Base-by-base conservation (phyloP, 1,140 invertebrate genomes). In the Phthorimaea operculella region DNA sequence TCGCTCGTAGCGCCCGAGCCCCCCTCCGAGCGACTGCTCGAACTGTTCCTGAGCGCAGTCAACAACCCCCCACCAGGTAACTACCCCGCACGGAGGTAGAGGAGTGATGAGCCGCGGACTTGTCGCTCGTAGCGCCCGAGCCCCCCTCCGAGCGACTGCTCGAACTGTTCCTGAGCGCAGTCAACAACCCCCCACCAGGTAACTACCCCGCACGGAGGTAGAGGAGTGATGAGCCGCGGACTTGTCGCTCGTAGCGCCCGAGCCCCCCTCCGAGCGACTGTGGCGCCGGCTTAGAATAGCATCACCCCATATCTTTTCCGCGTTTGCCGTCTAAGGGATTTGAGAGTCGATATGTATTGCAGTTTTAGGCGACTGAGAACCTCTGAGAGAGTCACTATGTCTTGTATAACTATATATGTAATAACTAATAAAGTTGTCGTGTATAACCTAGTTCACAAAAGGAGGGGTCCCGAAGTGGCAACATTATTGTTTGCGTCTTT, bases 181-280 rank as follows among this genome's bases (percentile, higher is more conserved):
- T 83, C 6, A 33, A 52, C 11, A 39, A 70, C 16, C 69, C 72
- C 21, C 70, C 73, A 0, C 58, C 67, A 15, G 71, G 76, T 80
- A 57, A n/a, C n/a, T n/a, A n/a, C n/a, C n/a, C n/a, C n/a, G 65
- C 15, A 63, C 64, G 48, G 58, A 49, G 5, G 55, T 72, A 54
- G 58, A 57, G 28, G 80, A 79, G 60, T 72, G 68, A 67, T 42
- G 76, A 5, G 75, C 75, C 1, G 78, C 72, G 0, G 78, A 83
- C 62, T 51, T 79, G 57, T 74, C 79, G 54, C 67, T 83, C 21
- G 66, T 75, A 58, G 75, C 79, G 49, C 70, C 68, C 16, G 51
- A 34, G 28, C 70, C 71, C 54, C 76, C 80, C 42, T 55, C 64
- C 0, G 52, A 64, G 4, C 62, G 47, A 0, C 66, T 83, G 16